Base-by-base conservation (phyloP, 2,113 vertebrate species). In the Platysternon megacephalum region DNA sequence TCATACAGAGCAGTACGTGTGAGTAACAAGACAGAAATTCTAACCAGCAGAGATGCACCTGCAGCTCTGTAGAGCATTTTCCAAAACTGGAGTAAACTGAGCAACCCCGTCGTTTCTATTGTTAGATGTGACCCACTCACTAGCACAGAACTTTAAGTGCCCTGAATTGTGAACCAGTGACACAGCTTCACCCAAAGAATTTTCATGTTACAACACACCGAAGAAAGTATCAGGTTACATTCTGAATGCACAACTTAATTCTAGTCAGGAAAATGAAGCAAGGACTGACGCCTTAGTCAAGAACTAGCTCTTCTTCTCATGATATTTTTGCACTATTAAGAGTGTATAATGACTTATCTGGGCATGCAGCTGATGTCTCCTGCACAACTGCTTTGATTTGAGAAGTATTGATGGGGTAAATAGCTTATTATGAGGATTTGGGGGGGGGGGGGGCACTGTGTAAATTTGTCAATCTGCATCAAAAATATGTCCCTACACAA, bases 401-500 rank as follows among this genome's bases (percentile, higher is more conserved):
- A 86, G 28, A n/a, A 87, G 51, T 93, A 93, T 82, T 90, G 80
- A 55, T 19, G 56, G 11, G 46, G 12, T 0, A 2, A 81, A 35
- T 28, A 78, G 76, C 22, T 85, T 35, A 44, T 14, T 85, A 49
- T 48, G 74, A 39, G 88, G 12, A 46, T 90, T 91, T n/a, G n/a
- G n/a, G n/a, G 39, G 49, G 90, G 58, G 79, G 55, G 12, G 46
- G 44, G 44, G 8, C 44, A 58, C 83, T 76, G 24, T 32, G 24
- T 51, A 90, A 65, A 84, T 94, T 55, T 92, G 87, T 87, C 82
- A 93, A 72, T 42, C 82, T 26, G 87, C 28, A 94, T 46, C 68
- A 61, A 74, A 85, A 55, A 55, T 24, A 26, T 55, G 53, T 26
- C 53, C 53, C 53, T 55, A 26, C 53, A 55, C 22, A 55, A 24